phyloP scores from a whole-genome alignment of 92 coral and sea anemone species.

The Phenganax marumi region DNA sequence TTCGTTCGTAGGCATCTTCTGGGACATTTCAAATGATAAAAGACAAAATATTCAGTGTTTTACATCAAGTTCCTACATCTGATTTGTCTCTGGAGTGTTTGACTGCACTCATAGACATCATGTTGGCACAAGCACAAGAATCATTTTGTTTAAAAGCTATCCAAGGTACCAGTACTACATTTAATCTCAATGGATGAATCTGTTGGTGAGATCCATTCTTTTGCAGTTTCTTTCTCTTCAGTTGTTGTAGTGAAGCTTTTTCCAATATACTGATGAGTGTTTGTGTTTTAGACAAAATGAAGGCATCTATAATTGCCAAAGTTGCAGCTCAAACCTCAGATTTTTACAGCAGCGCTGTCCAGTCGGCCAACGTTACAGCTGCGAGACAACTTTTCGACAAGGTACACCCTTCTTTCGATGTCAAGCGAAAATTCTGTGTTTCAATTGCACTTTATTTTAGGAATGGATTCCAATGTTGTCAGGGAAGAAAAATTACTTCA shows the following conservation, averaged over 20 bases:
- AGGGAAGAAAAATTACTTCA: conserved; percentile 76
- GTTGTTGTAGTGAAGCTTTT: too few relatives aligned
- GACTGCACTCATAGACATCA: conserved; percentile 67
- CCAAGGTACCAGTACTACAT: conserved; percentile 72
- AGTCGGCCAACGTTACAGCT: conserved; percentile 67
- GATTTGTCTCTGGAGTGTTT: conserved; percentile 88
- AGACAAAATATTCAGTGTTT: conserved; percentile 77
- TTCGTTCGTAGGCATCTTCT: conserved; percentile 64
- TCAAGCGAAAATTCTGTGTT: background rate
- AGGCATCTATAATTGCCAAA: conserved; percentile 88
- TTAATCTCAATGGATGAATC: too few relatives aligned
- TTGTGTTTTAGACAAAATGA: conserved; percentile 80
- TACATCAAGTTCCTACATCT: conserved; percentile 92
- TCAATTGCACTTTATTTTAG: conserved; percentile 35
- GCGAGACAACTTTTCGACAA: conserved; percentile 87
- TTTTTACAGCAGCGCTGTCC: conserved; percentile 77
- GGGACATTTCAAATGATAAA: conserved; percentile 83
- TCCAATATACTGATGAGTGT: too few relatives aligned
- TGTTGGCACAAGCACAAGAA: conserved; percentile 99
- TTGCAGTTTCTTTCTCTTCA: too few relatives aligned
- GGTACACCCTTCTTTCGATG: conserved; percentile 46
- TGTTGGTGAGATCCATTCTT: too few relatives aligned
- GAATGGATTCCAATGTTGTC: conserved; percentile 78
- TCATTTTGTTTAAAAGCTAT: conserved; percentile 92
- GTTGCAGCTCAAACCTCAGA: conserved; percentile 97